These are phyloP conservation scores for Drosophila simulans DNA, from an alignment of 1,140 invertebrate species.

Conservation along the genomic window DNA sequence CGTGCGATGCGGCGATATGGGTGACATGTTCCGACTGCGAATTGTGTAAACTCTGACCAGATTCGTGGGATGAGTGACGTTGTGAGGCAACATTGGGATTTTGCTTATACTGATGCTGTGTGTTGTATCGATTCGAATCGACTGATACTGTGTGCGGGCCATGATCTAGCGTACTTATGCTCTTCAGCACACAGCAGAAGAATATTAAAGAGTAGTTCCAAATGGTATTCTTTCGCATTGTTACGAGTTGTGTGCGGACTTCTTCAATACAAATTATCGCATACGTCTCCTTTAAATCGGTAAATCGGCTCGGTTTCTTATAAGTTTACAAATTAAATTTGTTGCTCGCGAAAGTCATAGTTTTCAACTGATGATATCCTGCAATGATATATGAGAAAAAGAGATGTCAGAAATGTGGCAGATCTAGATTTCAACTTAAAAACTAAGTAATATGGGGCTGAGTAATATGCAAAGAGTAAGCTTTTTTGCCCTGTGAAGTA, in stretches of 20 bases:
- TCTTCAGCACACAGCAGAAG: slow-evolving; percentile 40
- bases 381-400: background rate
- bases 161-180: slow-evolving; percentile 29
- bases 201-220: slow-evolving; percentile 42
- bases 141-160: slow-evolving; percentile 21
- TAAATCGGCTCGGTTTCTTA: background rate
- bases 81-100: slow-evolving; percentile 17
- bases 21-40: slow-evolving; percentile 13
- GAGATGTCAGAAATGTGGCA: background rate
- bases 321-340: background rate
- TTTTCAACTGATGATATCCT: slow-evolving; percentile 6
- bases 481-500: too few species aligned
- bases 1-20: slow-evolving; percentile 8
- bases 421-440: too few species aligned
- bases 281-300: background rate
- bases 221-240: slow-evolving; percentile 39
- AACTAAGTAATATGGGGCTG: too few species aligned
- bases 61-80: slow-evolving; percentile 18
- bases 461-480: too few species aligned
- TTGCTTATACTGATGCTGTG: slow-evolving; percentile 23
- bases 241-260: slow-evolving; percentile 1
- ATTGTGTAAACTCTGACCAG: slow-evolving; percentile 17
- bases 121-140: slow-evolving; percentile 38
- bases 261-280: background rate
- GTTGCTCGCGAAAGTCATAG: slow-evolving; percentile 3